phyloP scores from a whole-genome alignment of 1,140 invertebrate species.

The Microplitis mediator region DNA sequence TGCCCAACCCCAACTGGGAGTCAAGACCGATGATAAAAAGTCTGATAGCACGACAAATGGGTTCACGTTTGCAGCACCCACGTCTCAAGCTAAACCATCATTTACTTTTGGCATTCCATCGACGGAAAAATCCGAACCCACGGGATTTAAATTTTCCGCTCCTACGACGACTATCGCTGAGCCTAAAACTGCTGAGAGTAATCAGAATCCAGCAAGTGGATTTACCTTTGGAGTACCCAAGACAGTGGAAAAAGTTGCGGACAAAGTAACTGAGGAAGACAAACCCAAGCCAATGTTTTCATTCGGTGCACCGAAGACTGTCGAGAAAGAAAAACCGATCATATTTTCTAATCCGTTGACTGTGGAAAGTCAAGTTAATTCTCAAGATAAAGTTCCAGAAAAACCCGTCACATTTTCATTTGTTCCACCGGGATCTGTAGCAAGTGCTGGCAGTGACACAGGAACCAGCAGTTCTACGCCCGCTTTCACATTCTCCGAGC shows the following conservation, averaged over 20 bases:
- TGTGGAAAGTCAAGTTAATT: neutral
- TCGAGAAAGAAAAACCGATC: conserved; percentile 7
- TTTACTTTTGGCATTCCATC: no score
- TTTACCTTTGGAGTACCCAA: conserved; percentile 53
- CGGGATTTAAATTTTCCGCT: no score
- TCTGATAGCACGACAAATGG: neutral
- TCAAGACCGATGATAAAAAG: conserved; percentile 1
- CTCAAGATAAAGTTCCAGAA: neutral
- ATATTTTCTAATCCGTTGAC: neutral
- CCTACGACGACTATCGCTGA: no score
- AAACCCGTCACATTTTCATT: conserved; percentile 9
- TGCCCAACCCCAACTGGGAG: no score
- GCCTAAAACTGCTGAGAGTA: neutral
- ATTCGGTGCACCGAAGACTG: conserved; percentile 47
- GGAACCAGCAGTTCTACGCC: neutral
- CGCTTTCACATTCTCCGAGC: conserved; percentile 38
- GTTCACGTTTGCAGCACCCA: no score
- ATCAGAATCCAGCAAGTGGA: conserved; percentile 48
- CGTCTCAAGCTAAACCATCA: no score
- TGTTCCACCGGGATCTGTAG: conserved; percentile 1
- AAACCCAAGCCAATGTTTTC: conserved; percentile 18
- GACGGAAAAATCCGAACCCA: no score
- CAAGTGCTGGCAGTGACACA: neutral
- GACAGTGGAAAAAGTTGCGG: conserved; percentile 17
- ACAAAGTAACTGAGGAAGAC: conserved; percentile 26